phyloP scores from a whole-genome alignment of 2,888 invertebrate genomes.

The Masnerella sp. region DNA sequence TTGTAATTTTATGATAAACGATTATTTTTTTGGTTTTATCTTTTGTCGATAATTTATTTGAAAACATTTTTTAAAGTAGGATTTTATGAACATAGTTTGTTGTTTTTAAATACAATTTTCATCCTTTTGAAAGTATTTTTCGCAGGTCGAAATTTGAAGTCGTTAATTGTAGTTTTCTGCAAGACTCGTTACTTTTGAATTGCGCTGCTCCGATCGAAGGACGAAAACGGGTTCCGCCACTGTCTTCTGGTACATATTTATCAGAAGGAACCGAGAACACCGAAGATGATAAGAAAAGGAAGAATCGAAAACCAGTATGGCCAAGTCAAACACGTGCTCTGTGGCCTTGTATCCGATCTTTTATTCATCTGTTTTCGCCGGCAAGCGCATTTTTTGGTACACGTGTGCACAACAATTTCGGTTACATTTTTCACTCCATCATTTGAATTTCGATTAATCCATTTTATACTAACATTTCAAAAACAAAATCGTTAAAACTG shows the following conservation, averaged over 20 bases:
- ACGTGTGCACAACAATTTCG: constrained; percentile 23
- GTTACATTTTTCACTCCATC: no score
- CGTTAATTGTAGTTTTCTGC: constrained; percentile 5
- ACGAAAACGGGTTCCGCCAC: constrained; percentile 41
- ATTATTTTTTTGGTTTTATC: no score
- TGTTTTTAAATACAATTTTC: no score
- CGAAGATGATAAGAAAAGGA: constrained; percentile 45
- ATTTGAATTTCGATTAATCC: no score
- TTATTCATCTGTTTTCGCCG: constrained; percentile 40
- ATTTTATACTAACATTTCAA: no score
- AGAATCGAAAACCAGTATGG: constrained; percentile 47
- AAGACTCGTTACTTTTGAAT: constrained; percentile 28
- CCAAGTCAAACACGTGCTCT: constrained; percentile 47
- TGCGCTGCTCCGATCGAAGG: constrained; percentile 22
- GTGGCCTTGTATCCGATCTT: constrained; percentile 45
- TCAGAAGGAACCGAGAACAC: constrained; percentile 35
- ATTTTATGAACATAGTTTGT: no score
- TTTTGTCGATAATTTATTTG: no score
- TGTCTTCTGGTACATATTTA: constrained; percentile 44
- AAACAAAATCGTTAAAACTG: no score
- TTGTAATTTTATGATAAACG: no score
- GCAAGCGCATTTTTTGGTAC: constrained; percentile 21
- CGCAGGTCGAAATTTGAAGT: constrained; percentile 8
- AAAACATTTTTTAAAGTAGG: no score
- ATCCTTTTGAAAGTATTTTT: neutral